Evolutionary conservation across 53 echinoderm and acorn worm species (phyloP).

Genomic region (Paelopatides confundens): DNA sequence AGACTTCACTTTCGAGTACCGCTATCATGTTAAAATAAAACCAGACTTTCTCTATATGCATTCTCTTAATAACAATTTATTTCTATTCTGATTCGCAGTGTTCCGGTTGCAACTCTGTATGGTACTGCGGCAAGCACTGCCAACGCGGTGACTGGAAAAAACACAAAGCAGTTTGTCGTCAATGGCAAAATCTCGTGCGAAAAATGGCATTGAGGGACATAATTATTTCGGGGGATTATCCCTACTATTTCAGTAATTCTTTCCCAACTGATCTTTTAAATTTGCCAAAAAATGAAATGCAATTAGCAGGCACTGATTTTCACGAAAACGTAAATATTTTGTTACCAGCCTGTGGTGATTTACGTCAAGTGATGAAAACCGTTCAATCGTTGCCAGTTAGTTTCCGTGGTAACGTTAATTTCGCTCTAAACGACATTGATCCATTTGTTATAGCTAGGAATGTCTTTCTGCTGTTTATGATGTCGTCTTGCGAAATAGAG

Average conservation of each 20-base stretch:
- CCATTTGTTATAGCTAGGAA: no score
- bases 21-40: no score
- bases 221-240: neutral
- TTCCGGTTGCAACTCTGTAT: no score
- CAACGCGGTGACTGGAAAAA: neutral
- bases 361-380: no score
- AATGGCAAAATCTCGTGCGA: neutral
- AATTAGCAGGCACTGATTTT: no score
- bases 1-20: no score
- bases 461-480: conserved; percentile 11
- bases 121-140: no score
- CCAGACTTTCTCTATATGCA: no score
- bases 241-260: neutral
- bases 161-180: neutral
- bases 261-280: neutral
- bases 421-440: neutral
- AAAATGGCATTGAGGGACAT: neutral
- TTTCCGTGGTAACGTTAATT: neutral
- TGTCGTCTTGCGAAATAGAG: neutral
- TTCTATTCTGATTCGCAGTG: no score
- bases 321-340: neutral
- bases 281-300: neutral
- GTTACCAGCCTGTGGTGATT: no score
- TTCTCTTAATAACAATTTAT: no score
- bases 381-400: neutral